Evolutionary conservation across 2,888 invertebrate genomes (phyloP), one percentile per base, ranked within the genome.

Genomic region (Dicycla oo): DNA sequence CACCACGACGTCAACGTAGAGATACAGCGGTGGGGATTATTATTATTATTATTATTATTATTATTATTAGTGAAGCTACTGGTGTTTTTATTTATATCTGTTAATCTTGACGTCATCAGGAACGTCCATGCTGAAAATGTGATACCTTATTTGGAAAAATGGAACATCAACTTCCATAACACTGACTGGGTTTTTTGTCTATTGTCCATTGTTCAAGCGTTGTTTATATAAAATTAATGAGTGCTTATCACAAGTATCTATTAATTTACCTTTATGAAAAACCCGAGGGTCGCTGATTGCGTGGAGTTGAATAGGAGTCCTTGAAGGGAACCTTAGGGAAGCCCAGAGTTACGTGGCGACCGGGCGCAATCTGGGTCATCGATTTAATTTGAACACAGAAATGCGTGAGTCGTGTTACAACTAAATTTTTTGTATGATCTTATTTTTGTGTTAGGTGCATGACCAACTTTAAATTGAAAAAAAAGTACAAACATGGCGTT

Each of bases 321-420:
- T 95, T 94, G 94, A 81, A 83, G 82, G 87, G 91, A 92, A 85
- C 89, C 87, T 85, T 87, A 94, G 95, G 95, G 94, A 95, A 95
- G 93, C 93, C 95, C 95, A 87, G 85, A 81, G 84, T 90, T 91
- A 91, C 91, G 90, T 89, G 86, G 88, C 88, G 49, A 76, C 77
- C 30, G 38, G 63, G 0, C 75, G 73, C 84, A 89, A 95, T 91
- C 91, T 95, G 88, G 95, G 94, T 88, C 95, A 93, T 87, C 90
- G 89, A 89, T 88, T 92, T 86, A 85, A 93, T 93, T 88, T 83
- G 88, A 79, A 92, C 91, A 92, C 53, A 76, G 75, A 83, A 81
- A 62, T 20, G 80, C 10, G 70, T 47, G 91, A 93, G 91, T 81
- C 75, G 86, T 64, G 57, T 77, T 72, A 65, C 10, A 15, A 63